Base-by-base conservation (phyloP, 2,888 invertebrate genomes). In the Himalopsyche tibetana region DNA sequence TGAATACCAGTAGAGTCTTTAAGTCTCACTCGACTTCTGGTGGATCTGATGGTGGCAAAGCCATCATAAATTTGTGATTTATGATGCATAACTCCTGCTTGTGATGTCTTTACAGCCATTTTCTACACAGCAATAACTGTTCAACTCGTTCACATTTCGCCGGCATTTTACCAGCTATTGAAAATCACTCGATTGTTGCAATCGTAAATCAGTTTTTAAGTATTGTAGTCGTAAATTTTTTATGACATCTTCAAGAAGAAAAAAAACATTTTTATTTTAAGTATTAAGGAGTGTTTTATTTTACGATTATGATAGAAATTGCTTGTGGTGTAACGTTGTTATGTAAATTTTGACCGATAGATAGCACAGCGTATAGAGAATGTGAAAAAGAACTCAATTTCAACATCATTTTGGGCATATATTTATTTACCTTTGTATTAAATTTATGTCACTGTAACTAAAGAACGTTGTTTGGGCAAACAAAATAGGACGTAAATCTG, bases 1-100 rank as follows among this genome's bases (percentile, higher is more conserved):
- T 91, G 91, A 90, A 92, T 92, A 90, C 93, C 92, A 88, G 92
- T 92, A 90, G 93, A 90, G 90, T 91, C 92, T 89, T 93, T 92
- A 89, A 93, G 92, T 89, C 93, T 93, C 89, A 93, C 92, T 89
- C 93, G 91, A 89, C 93, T 93, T 89, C 93, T 92, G 55, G 93
- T 95, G 17, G 96, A 94, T 87, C 96, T 93, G 89, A 97, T 96
- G n/a, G 97, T 97, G 83, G 97, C 97, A 92, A 96, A 97, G 85
- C 97, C 97, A 91, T 97, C 97, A 91, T 97, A 96, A 83, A 97
- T 95, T 86, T 96, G 95, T 84, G 94, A 92, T 40, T 87, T 86
- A 90, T 93, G 92, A 90, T 91, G 93, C 82, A 92, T 92, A 84
- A 82, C 86, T 83, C 69, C 56, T 51, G 28, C 79, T 19, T 74